Conservation (phyloP, 2,113 vertebrate genomes). For the Apaloderma vittatum region DNA sequence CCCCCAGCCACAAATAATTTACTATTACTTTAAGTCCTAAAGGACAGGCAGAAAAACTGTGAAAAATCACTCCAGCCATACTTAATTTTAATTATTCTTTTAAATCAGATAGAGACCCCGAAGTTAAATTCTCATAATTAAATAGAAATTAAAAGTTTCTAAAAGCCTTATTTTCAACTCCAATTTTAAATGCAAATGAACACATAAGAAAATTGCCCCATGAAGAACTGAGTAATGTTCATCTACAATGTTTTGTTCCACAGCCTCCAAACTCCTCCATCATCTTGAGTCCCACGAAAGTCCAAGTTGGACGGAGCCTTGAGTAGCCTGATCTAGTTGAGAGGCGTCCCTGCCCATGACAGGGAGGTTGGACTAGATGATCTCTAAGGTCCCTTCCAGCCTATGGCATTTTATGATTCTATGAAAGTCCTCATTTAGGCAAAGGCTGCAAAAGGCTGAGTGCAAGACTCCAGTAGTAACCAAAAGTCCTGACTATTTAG, state of each 20-base stretch:
- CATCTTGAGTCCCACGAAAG: not conserved
- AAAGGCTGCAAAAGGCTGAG: not conserved
- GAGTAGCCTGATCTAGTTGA: too few species aligned
- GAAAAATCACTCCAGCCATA: constrained; percentile 88
- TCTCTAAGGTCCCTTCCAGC: too few species aligned
- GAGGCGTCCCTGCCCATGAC: too few species aligned
- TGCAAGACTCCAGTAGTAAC: not conserved
- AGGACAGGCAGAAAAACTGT: constrained; percentile 83
- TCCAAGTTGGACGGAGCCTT: too few species aligned
- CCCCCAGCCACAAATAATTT: constrained; percentile 91
- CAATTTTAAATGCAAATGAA: constrained; percentile 85
- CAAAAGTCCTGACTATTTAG: not conserved
- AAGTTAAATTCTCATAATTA: constrained; percentile 88
- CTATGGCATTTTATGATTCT: too few species aligned
- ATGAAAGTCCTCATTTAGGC: not conserved
- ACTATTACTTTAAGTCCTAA: constrained; percentile 88
- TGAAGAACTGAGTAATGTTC: constrained; percentile 14
- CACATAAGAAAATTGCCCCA: constrained; percentile 12
- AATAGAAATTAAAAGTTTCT: constrained; percentile 90
- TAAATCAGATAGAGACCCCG: constrained; percentile 89
- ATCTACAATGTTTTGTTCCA: not conserved
- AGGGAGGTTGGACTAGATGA: too few species aligned
- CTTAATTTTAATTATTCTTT: constrained; percentile 98
- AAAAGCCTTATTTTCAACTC: constrained; percentile 82
- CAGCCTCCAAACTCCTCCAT: not conserved